Conservation (phyloP, 2,888 invertebrate species). For the Peribatodes rhomboidaria region DNA sequence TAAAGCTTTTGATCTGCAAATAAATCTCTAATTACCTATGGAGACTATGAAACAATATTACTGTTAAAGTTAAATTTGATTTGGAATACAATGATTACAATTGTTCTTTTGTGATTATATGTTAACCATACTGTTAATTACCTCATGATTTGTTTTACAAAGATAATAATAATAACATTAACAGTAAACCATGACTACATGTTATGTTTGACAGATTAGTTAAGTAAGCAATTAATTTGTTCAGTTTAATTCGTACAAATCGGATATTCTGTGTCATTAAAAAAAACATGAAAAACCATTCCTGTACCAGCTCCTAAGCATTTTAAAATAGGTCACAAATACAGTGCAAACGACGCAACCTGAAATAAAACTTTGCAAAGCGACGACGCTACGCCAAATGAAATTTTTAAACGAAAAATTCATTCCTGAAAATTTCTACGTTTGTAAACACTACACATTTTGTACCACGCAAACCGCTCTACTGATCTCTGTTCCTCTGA, state of each 20-base stretch:
- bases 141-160: background rate
- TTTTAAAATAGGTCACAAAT: constrained; percentile 3
- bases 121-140: background rate
- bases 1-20: no score
- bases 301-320: background rate
- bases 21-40: no score
- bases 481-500: constrained; percentile 31
- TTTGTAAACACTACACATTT: constrained; percentile 19
- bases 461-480: constrained; percentile 29
- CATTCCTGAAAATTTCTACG: constrained; percentile 5
- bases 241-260: background rate
- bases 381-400: constrained; percentile 5
- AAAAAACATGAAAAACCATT: background rate
- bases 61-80: background rate
- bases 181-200: background rate
- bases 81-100: background rate
- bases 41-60: background rate
- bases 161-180: background rate
- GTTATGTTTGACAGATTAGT: background rate
- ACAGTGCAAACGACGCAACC: background rate
- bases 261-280: no score
- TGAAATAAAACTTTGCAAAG: constrained; percentile 10
- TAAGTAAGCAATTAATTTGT: background rate
- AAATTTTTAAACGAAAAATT: constrained; percentile 7
- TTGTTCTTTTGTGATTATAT: constrained; percentile 9